Evolutionary conservation across 2,113 vertebrate genomes (phyloP).

Genomic region (Carollia perspicillata): DNA sequence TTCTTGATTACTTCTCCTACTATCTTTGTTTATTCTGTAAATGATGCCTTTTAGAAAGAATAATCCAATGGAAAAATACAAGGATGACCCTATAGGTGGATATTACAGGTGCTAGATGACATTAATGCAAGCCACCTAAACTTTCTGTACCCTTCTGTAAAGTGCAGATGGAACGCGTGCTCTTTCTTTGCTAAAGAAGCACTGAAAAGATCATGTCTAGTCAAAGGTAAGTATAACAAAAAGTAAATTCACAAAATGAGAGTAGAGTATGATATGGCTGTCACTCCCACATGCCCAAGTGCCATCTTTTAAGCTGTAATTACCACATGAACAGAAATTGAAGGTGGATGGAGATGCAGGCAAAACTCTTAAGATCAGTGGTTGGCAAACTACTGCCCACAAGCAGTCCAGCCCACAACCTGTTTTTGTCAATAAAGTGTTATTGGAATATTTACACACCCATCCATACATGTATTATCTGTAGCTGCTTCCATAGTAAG

Average conservation of each 20-base stretch:
- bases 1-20: background rate
- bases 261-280: background rate
- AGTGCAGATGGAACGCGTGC: background rate
- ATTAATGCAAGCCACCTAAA: background rate
- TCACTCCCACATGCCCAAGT: background rate
- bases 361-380: background rate
- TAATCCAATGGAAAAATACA: background rate
- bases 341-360: background rate
- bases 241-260: background rate
- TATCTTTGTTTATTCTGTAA: constrained; percentile 42
- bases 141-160: background rate
- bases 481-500: background rate
- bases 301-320: background rate
- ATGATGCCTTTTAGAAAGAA: background rate
- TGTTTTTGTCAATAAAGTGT: background rate
- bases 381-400: background rate
- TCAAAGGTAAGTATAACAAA: background rate
- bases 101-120: background rate
- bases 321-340: background rate
- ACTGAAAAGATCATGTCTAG: background rate
- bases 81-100: background rate
- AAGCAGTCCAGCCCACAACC: background rate
- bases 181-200: background rate
- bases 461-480: background rate
- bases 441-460: background rate